Evolutionary conservation across 1,140 invertebrate species (phyloP).

Genomic region (Ostrea edulis): DNA sequence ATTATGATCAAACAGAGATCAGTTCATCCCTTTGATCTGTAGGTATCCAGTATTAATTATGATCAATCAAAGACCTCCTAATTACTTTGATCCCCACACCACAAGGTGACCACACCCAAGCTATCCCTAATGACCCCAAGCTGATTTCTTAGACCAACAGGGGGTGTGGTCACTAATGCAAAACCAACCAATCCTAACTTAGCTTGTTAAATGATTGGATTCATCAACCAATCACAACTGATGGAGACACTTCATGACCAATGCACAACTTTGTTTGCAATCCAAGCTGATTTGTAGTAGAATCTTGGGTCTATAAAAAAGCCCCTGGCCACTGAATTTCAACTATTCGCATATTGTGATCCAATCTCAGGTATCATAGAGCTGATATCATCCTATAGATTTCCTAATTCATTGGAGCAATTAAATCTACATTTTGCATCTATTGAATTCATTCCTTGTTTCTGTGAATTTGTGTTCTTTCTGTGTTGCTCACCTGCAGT

Average conservation of each 20-base stretch:
- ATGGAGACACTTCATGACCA: too few species aligned
- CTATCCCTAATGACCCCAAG: neutral
- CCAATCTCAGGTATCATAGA: neutral
- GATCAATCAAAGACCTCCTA: neutral
- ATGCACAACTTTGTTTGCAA: neutral
- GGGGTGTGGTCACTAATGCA: neutral
- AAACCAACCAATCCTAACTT: neutral
- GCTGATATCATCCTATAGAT: neutral
- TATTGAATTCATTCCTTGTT: neutral
- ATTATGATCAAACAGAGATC: too few species aligned
- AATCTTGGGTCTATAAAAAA: neutral
- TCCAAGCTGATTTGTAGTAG: neutral
- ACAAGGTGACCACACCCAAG: neutral
- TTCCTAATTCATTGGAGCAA: too few species aligned
- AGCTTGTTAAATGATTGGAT: too few species aligned
- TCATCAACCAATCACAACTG: neutral
- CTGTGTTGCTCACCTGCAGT: neutral
- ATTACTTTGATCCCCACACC: neutral
- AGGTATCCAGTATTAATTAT: conserved; percentile 11
- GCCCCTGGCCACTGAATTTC: neutral
- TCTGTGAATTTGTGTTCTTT: neutral
- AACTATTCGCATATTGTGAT: neutral
- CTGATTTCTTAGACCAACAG: neutral
- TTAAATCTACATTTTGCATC: too few species aligned
- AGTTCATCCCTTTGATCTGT: neutral